Conservation (phyloP, 2,888 invertebrate genomes). For the Rosalia funebris region DNA sequence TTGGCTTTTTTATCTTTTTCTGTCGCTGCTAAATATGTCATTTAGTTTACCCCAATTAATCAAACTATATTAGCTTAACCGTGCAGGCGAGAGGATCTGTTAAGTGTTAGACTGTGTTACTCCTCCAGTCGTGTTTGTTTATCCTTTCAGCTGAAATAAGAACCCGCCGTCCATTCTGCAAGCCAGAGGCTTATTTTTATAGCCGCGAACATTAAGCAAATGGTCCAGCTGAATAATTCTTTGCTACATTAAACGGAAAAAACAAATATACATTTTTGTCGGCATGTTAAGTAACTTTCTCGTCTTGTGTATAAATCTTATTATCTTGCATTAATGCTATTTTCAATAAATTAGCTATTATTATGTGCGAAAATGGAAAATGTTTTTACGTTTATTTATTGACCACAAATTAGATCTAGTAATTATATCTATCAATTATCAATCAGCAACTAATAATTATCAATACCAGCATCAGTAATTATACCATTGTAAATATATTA, state of each 20-base stretch:
- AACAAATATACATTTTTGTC: conserved; percentile 37
- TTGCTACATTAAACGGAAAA: conserved; percentile 36
- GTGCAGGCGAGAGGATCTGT: conserved; percentile 31
- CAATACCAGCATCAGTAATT: too few relatives aligned
- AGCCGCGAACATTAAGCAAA: conserved; percentile 40
- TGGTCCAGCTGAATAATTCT: conserved; percentile 37
- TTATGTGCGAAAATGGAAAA: too few relatives aligned
- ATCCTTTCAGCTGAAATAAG: conserved; percentile 41
- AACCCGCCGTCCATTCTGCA: conserved; percentile 34
- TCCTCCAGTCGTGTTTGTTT: conserved; percentile 41
- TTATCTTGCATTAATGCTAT: conserved; percentile 15
- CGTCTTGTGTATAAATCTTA: conserved; percentile 1
- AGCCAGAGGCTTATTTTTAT: conserved; percentile 39
- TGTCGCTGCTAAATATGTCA: background rate
- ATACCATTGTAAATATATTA: too few relatives aligned
- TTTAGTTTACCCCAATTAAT: conserved; percentile 27
- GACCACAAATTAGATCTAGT: too few relatives aligned
- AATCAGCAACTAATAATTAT: too few relatives aligned
- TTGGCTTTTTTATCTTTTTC: background rate
- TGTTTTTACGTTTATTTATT: too few relatives aligned
- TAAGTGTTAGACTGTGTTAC: conserved; percentile 43
- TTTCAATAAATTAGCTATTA: conserved; percentile 5
- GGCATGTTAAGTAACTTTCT: conserved; percentile 12
- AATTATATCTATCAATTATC: too few relatives aligned
- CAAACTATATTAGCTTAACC: conserved; percentile 29